Evolutionary conservation across 2,113 vertebrate species (phyloP).

Genomic region (Myotis brandtii): DNA sequence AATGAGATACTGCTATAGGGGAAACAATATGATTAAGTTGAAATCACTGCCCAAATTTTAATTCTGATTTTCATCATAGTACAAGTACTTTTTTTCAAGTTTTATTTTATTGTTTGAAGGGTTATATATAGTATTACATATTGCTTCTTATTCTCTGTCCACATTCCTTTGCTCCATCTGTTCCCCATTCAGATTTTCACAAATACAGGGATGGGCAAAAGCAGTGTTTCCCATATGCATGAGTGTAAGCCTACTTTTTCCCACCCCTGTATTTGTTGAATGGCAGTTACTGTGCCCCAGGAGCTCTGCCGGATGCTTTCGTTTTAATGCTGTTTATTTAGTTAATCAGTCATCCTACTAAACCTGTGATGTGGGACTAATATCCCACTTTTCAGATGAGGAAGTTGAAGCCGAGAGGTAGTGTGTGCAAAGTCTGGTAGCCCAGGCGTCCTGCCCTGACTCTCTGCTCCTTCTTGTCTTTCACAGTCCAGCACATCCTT

Average conservation of each 20-base stretch:
- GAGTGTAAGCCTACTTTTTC: not conserved
- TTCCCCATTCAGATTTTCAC: not conserved
- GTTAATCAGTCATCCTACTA: not conserved
- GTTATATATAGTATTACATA: no score
- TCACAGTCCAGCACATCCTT: slow-evolving; percentile 96
- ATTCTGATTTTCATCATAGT: not conserved
- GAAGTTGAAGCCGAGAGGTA: not conserved
- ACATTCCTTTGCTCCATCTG: not conserved
- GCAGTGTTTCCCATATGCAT: not conserved
- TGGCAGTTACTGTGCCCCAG: not conserved
- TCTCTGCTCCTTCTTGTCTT: slow-evolving; percentile 24
- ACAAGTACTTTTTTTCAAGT: no score
- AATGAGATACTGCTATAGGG: not conserved
- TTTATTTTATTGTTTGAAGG: no score
- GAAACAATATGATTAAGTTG: not conserved
- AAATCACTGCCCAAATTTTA: not conserved
- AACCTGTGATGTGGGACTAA: not conserved
- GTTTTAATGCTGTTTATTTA: not conserved
- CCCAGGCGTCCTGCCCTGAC: not conserved
- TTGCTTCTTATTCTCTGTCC: not conserved
- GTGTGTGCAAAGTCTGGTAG: not conserved
- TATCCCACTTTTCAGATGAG: not conserved
- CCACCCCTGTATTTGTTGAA: not conserved
- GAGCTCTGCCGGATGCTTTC: not conserved
- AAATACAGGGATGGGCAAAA: not conserved